Base-by-base conservation (phyloP, 2,113 vertebrate genomes). In the Cyprinodon brontotheroides region DNA sequence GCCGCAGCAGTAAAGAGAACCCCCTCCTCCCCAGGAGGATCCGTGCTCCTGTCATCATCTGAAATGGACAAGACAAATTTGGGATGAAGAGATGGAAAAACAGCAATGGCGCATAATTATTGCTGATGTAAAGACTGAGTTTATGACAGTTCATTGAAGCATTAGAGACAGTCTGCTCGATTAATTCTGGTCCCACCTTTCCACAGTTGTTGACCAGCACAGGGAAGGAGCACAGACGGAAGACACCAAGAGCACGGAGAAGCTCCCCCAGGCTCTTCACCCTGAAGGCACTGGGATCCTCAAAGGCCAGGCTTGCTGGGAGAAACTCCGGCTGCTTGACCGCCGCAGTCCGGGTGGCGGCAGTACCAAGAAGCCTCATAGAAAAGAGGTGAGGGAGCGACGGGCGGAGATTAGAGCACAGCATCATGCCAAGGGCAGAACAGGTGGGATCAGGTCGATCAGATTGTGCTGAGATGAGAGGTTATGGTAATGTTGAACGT, bases 31-130 rank as follows among this genome's bases (percentile, higher is more conserved):
- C 96, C 77, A 97, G 78, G 39, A 96, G 68, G 1, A 68, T 82
- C 68, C 84, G 93, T 2, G 93, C 83, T 57, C 93, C 45, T 0
- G 88, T 87, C 93, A 96, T 93, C 36, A 97, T 76, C 96, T 96
- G 78, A 40, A 63, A 74, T 41, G 11, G 12, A 53, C 7, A 29
- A n/a, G 29, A 48, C 29, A 29, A 50, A 74, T 9, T 2, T 6
- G 22, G 17, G 61, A 13, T 60, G 53, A 70, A 6, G 3, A 20
- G 5, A 37, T 72, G 11, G 29, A 37, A 9, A 38, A 10, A 11
- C 4, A 40, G n/a, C 6, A 3, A n/a, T 76, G 5, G 14, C 4
- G 70, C 61, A 15, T 8, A 8, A n/a, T 10, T 9, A 9, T 29
- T 29, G 29, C 29, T 29, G 29, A 29, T 29, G 36, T 14, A 50